These are phyloP conservation scores for Burhinus oedicnemus DNA, from an alignment of 2,113 vertebrate species.

Conservation along the genomic window DNA sequence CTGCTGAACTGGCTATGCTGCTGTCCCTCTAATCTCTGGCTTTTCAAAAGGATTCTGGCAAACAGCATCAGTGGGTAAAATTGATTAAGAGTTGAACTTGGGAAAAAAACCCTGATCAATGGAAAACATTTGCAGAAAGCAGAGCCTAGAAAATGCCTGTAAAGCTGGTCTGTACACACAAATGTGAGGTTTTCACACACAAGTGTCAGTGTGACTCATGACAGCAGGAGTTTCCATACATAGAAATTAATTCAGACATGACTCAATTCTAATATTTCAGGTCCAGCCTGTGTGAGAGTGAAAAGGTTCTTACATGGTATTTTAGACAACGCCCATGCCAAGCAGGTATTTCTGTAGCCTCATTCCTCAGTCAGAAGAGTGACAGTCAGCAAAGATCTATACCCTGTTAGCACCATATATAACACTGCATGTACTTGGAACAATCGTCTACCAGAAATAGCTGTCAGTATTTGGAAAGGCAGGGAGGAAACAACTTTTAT, in stretches of 20 bases:
- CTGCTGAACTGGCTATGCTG: neutral
- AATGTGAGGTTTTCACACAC: no score
- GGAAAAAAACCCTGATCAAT: neutral
- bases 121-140: neutral
- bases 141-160: neutral
- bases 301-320: neutral
- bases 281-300: neutral
- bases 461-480: neutral
- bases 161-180: no score
- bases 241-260: neutral
- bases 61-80: neutral
- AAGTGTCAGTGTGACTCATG: neutral
- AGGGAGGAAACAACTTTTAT: neutral
- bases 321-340: neutral
- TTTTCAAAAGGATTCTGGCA: neutral
- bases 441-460: neutral
- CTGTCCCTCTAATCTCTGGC: neutral
- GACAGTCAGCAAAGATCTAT: neutral
- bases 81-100: neutral
- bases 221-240: neutral
- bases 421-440: neutral
- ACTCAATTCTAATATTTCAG: neutral
- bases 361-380: neutral
- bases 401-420: neutral
- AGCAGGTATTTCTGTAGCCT: neutral